Evolutionary conservation across 2,888 invertebrate genomes (phyloP).

Genomic region (Agrotis clavis): DNA sequence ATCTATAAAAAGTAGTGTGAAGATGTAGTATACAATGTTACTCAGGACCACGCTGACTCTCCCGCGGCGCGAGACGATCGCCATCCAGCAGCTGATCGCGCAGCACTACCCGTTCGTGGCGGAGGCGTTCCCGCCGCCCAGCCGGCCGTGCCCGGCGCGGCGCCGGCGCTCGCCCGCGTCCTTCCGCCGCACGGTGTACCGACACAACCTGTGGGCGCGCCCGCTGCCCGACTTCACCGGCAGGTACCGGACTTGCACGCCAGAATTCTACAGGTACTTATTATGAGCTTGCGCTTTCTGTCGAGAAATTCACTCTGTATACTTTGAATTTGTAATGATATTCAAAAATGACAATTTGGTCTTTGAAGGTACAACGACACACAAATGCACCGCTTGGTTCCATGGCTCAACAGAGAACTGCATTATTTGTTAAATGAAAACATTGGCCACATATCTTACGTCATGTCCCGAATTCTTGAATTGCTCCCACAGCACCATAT

Average conservation of each 20-base stretch:
- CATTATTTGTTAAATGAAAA: conserved; percentile 93
- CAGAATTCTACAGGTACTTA: conserved; percentile 94
- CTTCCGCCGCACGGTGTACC: conserved; percentile 94
- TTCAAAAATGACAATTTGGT: conserved; percentile 28
- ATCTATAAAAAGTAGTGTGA: background rate
- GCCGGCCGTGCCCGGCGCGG: conserved; percentile 66
- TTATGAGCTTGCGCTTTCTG: background rate
- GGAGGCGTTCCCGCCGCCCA: conserved; percentile 71
- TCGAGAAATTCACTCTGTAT: no score
- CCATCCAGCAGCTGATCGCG: conserved; percentile 90
- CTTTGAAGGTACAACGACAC: conserved; percentile 94
- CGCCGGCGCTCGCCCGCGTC: conserved; percentile 83
- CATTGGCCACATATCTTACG: conserved; percentile 92
- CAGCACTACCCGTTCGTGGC: conserved; percentile 85
- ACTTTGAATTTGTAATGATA: background rate
- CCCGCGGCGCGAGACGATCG: conserved; percentile 91
- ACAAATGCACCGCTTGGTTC: conserved; percentile 95
- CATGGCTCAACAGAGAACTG: conserved; percentile 97
- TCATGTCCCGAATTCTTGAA: conserved; percentile 93
- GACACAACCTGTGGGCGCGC: conserved; percentile 94
- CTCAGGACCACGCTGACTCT: conserved; percentile 93
- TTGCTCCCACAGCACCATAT: conserved; percentile 93
- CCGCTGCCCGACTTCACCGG: conserved; percentile 93
- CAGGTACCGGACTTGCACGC: conserved; percentile 93
- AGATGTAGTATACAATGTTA: conserved; percentile 5